Evolutionary conservation across 2,113 vertebrate species (phyloP).

Genomic region (Ammodytes marinus): DNA sequence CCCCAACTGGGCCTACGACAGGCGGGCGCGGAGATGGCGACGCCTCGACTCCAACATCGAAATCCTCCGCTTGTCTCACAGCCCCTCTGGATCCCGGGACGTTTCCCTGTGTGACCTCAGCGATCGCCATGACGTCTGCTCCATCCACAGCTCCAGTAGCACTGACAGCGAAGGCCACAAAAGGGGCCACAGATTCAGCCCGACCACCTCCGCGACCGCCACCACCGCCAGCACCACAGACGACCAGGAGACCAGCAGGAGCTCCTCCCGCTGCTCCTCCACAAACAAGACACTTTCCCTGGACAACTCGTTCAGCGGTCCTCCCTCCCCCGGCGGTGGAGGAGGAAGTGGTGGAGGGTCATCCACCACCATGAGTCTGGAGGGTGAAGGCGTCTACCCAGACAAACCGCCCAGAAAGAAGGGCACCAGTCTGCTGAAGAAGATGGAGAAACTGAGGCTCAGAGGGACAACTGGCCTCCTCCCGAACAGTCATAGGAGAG

Average conservation of each 20-base stretch:
- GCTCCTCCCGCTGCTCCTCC: slow-evolving; percentile 85
- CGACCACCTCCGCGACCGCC: rapidly evolving
- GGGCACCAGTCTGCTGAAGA: slow-evolving; percentile 86
- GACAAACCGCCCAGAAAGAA: slow-evolving; percentile 84
- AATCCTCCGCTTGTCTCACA: slow-evolving; percentile 44
- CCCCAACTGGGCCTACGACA: slow-evolving; percentile 88
- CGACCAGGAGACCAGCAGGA: slow-evolving; percentile 79
- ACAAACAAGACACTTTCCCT: slow-evolving; percentile 64
- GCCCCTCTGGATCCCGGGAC: slow-evolving; percentile 42
- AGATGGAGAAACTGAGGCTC: slow-evolving; percentile 90
- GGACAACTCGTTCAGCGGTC: slow-evolving; percentile 80
- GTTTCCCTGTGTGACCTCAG: slow-evolving; percentile 52
- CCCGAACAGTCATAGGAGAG: slow-evolving; percentile 26
- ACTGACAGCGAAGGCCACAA: slow-evolving; percentile 83
- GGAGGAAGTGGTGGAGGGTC: slow-evolving; percentile 74
- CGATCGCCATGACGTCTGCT: slow-evolving; percentile 84
- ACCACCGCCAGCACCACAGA: slow-evolving; percentile 56
- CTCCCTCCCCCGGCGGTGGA: slow-evolving; percentile 67
- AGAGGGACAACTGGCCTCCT: slow-evolving; percentile 68
- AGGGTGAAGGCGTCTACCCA: slow-evolving; percentile 53
- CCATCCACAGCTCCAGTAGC: slow-evolving; percentile 87
- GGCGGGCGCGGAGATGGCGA: slow-evolving; percentile 82
- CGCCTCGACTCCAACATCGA: slow-evolving; percentile 72
- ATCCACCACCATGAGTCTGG: slow-evolving; percentile 38
- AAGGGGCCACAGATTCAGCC: slow-evolving; percentile 1